These are phyloP conservation scores for Epizoanthus fatuus DNA, from an alignment of 92 coral and sea anemone genomes.

Conservation along the genomic window DNA sequence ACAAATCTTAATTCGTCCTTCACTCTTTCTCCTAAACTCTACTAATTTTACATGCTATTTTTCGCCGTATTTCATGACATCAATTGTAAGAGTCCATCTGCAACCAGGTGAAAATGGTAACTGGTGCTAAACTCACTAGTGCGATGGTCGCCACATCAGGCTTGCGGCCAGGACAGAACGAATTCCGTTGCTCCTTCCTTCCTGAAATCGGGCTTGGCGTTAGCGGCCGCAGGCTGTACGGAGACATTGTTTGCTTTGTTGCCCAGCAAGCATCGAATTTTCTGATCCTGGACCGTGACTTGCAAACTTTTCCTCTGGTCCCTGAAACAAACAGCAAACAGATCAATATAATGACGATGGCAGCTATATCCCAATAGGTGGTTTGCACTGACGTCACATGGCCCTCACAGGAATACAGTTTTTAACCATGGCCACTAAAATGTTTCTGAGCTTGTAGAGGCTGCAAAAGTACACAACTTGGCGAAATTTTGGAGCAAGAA, in stretches of 20 bases:
- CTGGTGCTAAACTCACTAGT: neutral
- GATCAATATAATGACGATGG: neutral
- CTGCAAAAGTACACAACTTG: no score
- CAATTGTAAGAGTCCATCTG: neutral
- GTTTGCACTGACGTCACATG: no score
- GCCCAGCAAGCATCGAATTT: conserved; percentile 84
- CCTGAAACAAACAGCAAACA: conserved; percentile 44
- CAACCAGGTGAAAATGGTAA: neutral
- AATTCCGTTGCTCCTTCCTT: conserved; percentile 81
- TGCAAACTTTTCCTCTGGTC: conserved; percentile 67
- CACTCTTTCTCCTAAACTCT: no score
- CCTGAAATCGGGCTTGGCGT: conserved; percentile 75
- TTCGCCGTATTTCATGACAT: neutral
- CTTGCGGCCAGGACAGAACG: conserved; percentile 75
- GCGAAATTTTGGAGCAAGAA: no score
- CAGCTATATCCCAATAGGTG: no score
- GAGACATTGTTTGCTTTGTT: conserved; percentile 70
- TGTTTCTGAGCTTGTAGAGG: no score
- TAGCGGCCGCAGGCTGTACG: conserved; percentile 64
- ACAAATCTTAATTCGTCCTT: no score
- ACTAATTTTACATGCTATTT: no score
- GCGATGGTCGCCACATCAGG: neutral
- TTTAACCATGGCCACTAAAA: no score
- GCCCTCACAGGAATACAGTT: no score
- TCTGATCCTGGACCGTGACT: conserved; percentile 72